These are phyloP conservation scores for Drosophila eohydei DNA, from an alignment of 2,888 invertebrate species.

Conservation along the genomic window DNA sequence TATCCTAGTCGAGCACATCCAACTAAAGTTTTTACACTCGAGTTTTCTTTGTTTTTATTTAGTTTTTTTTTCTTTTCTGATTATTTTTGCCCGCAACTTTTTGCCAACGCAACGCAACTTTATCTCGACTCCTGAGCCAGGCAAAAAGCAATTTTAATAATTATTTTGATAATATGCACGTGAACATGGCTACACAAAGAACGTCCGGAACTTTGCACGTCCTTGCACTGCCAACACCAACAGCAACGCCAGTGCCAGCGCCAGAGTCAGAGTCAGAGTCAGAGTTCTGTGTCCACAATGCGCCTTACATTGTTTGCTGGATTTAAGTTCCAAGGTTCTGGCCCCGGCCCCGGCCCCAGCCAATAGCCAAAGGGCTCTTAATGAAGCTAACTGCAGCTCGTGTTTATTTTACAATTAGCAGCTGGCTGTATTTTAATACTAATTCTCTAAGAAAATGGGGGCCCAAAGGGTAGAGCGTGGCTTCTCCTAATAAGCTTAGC, in stretches of 20 bases:
- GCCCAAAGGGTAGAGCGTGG: neutral
- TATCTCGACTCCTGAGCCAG: constrained; percentile 36
- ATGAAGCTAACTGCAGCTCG: constrained; percentile 32
- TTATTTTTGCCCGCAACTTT: constrained; percentile 15
- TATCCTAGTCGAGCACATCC: neutral
- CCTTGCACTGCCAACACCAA: constrained; percentile 15
- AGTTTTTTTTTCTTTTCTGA: neutral
- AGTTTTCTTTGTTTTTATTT: constrained; percentile 3
- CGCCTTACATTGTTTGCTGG: constrained; percentile 36
- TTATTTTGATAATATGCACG: constrained; percentile 71
- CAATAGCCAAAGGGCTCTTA: constrained; percentile 42
- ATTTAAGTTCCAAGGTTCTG: constrained; percentile 28
- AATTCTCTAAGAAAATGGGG: constrained; percentile 10
- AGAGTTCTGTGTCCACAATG: constrained; percentile 5
- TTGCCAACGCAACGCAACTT: constrained; percentile 20
- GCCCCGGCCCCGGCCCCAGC: neutral
- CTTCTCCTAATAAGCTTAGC: constrained; percentile 8
- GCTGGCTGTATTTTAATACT: constrained; percentile 29
- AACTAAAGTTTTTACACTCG: neutral
- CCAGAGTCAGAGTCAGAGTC: neutral
- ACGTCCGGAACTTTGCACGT: constrained; percentile 37
- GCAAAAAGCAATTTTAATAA: constrained; percentile 74
- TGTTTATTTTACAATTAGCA: constrained; percentile 64
- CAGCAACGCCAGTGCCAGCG: neutral
- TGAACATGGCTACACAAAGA: constrained; percentile 15